These are phyloP conservation scores for Hirtodrosophila alboralis DNA, from an alignment of 2,888 invertebrate species.

Conservation along the genomic window DNA sequence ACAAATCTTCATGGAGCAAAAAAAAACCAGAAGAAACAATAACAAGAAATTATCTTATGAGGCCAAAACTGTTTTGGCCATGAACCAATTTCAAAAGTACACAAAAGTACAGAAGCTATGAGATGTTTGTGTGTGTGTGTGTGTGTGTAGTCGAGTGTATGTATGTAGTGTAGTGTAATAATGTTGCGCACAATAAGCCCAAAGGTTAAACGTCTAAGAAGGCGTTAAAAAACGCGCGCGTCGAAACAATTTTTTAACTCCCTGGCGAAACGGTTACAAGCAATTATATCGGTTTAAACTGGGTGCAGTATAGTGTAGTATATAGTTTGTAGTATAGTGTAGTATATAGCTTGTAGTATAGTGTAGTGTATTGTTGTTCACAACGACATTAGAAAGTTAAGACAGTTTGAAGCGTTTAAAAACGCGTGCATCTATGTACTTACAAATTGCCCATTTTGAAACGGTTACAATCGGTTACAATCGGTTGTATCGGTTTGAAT, in stretches of 20 bases:
- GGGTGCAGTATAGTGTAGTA: no score
- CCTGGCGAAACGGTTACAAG: no score
- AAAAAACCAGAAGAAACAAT: conserved; percentile 13
- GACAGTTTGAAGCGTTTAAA: conserved; percentile 14
- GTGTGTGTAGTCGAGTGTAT: conserved; percentile 5
- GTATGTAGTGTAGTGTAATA: no score
- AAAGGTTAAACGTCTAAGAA: no score
- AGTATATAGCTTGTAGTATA: no score
- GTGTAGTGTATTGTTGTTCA: conserved; percentile 1
- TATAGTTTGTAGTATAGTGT: no score
- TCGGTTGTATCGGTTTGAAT: no score
- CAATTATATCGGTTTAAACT: no score
- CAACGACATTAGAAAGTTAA: conserved; percentile 15
- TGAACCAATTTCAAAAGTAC: conserved; percentile 59
- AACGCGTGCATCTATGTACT: conserved; percentile 11
- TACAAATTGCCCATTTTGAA: no score
- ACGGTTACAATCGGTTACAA: conserved; percentile 1
- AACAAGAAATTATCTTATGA: conserved; percentile 35
- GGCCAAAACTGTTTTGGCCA: conserved; percentile 54
- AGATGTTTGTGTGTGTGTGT: conserved; percentile 4
- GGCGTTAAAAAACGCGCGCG: no score
- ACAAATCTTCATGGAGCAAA: conserved; percentile 27
- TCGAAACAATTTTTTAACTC: no score
- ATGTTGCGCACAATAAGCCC: no score
- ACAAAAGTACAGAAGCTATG: conserved; percentile 15